A percentile compares a stretch with the other conserved stretches of the same genome.
Conservation (phyloP, 2,888 invertebrate species). For the Aphidius colemani region DNA sequence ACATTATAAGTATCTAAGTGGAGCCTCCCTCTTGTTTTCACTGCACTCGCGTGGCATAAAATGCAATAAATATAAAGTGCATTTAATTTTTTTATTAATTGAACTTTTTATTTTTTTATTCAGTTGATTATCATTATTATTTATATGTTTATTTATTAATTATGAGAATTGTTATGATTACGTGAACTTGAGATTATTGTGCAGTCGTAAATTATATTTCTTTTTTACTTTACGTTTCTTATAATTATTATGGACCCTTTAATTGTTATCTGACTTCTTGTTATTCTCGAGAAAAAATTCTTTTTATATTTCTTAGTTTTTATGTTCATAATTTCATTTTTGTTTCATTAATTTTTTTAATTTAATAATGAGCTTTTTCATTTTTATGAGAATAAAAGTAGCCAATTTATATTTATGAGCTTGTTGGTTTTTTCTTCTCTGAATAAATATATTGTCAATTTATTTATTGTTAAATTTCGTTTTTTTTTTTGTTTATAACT, state of each 20-base stretch:
- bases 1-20: no score
- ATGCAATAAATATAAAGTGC: no score
- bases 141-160: no score
- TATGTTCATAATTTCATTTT: neutral
- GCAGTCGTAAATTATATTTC: no score
- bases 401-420: conserved; percentile 58
- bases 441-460: neutral
- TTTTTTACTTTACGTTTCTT: no score
- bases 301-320: neutral
- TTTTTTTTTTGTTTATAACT: neutral
- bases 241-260: no score
- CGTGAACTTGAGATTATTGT: neutral
- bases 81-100: neutral
- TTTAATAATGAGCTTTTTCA: conserved; percentile 26
- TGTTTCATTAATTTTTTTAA: conserved; percentile 28
- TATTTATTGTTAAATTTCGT: neutral
- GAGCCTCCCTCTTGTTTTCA: no score
- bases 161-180: no score
- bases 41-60: no score
- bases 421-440: neutral
- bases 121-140: conserved; percentile 1
- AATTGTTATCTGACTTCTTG: no score
- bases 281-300: neutral
- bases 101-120: conserved; percentile 4
- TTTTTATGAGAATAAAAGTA: conserved; percentile 38